Percentiles rank a stretch among this genome's conserved stretches.
Evolutionary conservation across 2,888 invertebrate genomes (phyloP).

Genomic region (Gerris lacustris): DNA sequence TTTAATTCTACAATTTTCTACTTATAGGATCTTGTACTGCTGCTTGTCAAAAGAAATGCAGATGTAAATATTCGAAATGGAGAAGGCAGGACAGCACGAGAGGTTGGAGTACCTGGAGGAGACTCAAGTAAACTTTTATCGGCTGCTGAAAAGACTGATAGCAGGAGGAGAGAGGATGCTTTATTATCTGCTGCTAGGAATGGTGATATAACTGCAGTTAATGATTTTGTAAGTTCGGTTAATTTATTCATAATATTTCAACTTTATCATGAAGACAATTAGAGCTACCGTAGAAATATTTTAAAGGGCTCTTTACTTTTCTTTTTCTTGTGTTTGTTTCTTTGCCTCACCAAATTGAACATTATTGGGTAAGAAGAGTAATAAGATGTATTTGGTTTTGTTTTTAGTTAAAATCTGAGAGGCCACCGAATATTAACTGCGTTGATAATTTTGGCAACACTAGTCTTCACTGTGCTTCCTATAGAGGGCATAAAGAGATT

Average conservation of each 20-base stretch:
- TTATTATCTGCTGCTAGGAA: slow-evolving; percentile 49
- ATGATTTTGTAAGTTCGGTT: slow-evolving; percentile 42
- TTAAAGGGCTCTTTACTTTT: too few relatives aligned
- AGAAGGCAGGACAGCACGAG: slow-evolving; percentile 48
- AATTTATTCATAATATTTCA: background rate
- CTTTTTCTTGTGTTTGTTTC: too few relatives aligned
- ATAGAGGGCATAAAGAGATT: slow-evolving; percentile 49
- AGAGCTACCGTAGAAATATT: too few relatives aligned
- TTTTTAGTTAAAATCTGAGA: slow-evolving; percentile 44
- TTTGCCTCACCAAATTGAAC: too few relatives aligned
- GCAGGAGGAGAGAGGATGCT: slow-evolving; percentile 42
- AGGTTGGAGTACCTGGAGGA: slow-evolving; percentile 46
- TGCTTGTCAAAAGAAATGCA: slow-evolving; percentile 49
- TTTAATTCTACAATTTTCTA: background rate
- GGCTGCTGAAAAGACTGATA: slow-evolving; percentile 49
- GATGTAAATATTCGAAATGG: slow-evolving; percentile 52
- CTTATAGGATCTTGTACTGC: slow-evolving; percentile 48
- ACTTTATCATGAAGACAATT: background rate
- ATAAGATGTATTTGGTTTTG: background rate
- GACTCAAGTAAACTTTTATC: slow-evolving; percentile 44
- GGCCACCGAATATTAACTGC: slow-evolving; percentile 51
- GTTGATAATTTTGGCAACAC: slow-evolving; percentile 53
- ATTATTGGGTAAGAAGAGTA: too few relatives aligned
- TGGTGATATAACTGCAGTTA: slow-evolving; percentile 46
- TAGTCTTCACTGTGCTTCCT: slow-evolving; percentile 52